Evolutionary conservation across 2,797 vertebrate species (phyloP).

Genomic region (Oreochromis mossambicus): DNA sequence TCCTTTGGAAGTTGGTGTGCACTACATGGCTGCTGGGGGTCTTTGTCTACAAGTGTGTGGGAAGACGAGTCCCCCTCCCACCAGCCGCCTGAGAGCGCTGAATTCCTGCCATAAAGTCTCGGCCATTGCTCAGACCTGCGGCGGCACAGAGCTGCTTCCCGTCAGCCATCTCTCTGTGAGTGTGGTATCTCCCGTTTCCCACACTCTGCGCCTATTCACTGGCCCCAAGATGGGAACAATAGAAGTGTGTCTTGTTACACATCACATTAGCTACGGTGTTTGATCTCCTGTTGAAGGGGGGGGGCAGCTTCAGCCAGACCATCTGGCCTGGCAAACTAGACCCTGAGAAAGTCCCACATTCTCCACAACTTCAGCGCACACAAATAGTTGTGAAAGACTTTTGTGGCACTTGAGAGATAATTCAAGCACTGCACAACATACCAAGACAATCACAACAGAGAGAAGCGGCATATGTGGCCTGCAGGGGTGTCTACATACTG

Average conservation of each 20-base stretch:
- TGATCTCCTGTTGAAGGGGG: conserved; percentile 74
- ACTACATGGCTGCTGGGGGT: conserved; percentile 36
- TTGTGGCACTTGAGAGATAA: conserved; percentile 63
- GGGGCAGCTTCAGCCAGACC: conserved; percentile 58
- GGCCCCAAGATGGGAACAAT: conserved; percentile 70
- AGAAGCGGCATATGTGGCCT: conserved; percentile 13
- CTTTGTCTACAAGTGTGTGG: conserved; percentile 68
- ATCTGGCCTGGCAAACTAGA: conserved; percentile 76
- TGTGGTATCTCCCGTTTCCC: conserved; percentile 77
- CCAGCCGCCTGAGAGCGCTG: conserved; percentile 38
- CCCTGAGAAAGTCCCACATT: conserved; percentile 70
- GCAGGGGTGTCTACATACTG: neutral
- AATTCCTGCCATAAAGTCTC: conserved; percentile 72
- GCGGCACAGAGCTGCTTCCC: conserved; percentile 61
- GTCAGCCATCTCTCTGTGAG: conserved; percentile 77
- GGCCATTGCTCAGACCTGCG: conserved; percentile 50
- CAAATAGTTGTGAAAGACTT: conserved; percentile 69
- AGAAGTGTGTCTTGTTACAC: conserved; percentile 86
- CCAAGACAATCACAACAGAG: conserved; percentile 21
- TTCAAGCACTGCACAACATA: conserved; percentile 50
- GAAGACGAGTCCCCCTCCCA: conserved; percentile 67
- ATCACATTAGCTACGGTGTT: conserved; percentile 82
- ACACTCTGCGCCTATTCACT: conserved; percentile 78
- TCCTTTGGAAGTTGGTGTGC: conserved; percentile 37
- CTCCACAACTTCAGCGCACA: conserved; percentile 55